These are phyloP conservation scores for Canis aureus DNA, from an alignment of 2,113 vertebrate genomes.

Conservation along the genomic window DNA sequence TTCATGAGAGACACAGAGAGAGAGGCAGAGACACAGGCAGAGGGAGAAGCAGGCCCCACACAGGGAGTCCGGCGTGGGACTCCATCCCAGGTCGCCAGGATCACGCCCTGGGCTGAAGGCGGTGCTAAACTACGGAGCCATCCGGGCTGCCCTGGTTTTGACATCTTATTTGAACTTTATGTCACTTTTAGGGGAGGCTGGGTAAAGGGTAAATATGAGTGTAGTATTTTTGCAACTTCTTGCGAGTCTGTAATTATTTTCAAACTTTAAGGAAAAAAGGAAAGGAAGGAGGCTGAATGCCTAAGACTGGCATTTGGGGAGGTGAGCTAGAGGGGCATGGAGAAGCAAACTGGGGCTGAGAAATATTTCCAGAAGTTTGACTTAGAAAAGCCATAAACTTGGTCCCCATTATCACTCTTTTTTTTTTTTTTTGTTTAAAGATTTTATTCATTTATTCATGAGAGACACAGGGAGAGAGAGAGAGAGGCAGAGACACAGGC, in stretches of 20 bases:
- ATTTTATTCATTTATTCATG: too few relatives aligned
- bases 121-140: too few relatives aligned
- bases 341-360: background rate
- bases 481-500: too few relatives aligned
- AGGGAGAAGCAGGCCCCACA: too few relatives aligned
- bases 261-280: background rate
- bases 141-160: background rate
- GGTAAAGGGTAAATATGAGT: background rate
- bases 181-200: background rate
- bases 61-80: too few relatives aligned
- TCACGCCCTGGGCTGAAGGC: too few relatives aligned
- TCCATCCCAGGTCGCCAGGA: too few relatives aligned
- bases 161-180: background rate
- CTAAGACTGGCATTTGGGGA: background rate
- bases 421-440: too few relatives aligned
- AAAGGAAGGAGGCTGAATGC: constrained; percentile 9
- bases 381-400: background rate
- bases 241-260: background rate
- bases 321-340: background rate
- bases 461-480: too few relatives aligned
- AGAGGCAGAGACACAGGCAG: too few relatives aligned
- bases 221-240: constrained; percentile 38
- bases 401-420: background rate
- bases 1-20: too few relatives aligned
- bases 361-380: constrained; percentile 1